Evolutionary conservation across 2,797 vertebrate species (phyloP).

Genomic region (Smutsia gigantea): DNA sequence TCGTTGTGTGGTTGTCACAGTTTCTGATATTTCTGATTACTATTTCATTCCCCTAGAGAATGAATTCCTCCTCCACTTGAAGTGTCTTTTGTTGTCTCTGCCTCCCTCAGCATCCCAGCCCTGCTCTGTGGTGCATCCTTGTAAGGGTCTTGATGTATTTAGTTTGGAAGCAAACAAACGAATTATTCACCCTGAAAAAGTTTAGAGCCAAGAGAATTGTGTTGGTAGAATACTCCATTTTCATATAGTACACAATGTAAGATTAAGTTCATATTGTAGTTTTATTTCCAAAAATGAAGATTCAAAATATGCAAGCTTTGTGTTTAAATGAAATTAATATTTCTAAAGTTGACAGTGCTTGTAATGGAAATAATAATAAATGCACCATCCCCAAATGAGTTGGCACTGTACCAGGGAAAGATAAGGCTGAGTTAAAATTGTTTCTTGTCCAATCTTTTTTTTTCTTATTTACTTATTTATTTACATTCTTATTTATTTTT

Average conservation of each 20-base stretch:
- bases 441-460: background rate
- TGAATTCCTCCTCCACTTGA: rapidly evolving
- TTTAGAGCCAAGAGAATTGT: background rate
- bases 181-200: background rate
- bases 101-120: background rate
- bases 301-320: conserved; percentile 65
- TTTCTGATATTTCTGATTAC: background rate
- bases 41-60: background rate
- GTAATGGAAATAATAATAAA: conserved; percentile 68
- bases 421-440: conserved; percentile 4
- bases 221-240: conserved; percentile 23
- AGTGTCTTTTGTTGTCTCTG: background rate
- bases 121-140: background rate
- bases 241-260: background rate
- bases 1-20: rapidly evolving
- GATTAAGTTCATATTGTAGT: conserved; percentile 20
- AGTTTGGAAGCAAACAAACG: background rate
- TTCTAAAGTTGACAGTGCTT: background rate
- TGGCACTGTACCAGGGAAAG: background rate
- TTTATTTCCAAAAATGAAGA: conserved; percentile 63
- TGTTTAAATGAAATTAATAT: conserved; percentile 66
- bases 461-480: too few relatives aligned
- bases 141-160: background rate
- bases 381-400: background rate
- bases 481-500: too few relatives aligned